Conservation (phyloP, 2,888 invertebrate species). For the Hyposoter dolosus region DNA sequence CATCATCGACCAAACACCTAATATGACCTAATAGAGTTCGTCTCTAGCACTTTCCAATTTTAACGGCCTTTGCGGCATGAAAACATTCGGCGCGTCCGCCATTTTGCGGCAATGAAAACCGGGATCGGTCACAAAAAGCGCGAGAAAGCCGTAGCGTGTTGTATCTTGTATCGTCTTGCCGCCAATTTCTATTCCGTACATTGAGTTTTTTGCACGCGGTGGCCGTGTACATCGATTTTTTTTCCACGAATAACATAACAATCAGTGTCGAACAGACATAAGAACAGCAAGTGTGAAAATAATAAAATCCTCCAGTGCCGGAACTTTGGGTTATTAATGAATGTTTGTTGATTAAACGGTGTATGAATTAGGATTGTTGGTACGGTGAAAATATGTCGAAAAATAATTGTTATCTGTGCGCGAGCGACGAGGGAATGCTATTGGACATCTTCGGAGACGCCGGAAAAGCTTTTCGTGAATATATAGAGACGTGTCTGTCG, state of each 20-base stretch:
- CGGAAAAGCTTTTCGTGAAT: conserved; percentile 70
- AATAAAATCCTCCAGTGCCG: background rate
- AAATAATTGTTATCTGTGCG: conserved; percentile 80
- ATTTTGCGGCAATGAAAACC: conserved; percentile 22
- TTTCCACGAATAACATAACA: background rate
- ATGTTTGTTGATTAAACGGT: background rate
- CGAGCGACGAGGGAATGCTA: conserved; percentile 81
- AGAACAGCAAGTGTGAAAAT: background rate
- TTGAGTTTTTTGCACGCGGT: conserved; percentile 37
- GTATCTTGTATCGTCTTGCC: conserved; percentile 67
- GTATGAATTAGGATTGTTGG: background rate
- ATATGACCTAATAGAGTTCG: background rate
- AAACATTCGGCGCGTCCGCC: conserved; percentile 5
- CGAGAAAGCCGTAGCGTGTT: background rate
- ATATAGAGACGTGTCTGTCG: conserved; percentile 78
- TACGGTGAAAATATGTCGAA: conserved; percentile 73
- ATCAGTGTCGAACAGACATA: background rate
- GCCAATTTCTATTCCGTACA: conserved; percentile 73
- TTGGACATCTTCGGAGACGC: conserved; percentile 78
- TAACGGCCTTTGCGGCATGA: background rate
- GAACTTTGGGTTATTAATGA: background rate
- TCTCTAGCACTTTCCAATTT: background rate
- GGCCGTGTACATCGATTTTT: background rate
- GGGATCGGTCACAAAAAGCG: background rate
- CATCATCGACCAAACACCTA: background rate